A percentile compares a stretch with the other conserved stretches of the same genome.
These are phyloP conservation scores for Tinea semifulvella DNA, from an alignment of 2,888 invertebrate species.

Conservation along the genomic window DNA sequence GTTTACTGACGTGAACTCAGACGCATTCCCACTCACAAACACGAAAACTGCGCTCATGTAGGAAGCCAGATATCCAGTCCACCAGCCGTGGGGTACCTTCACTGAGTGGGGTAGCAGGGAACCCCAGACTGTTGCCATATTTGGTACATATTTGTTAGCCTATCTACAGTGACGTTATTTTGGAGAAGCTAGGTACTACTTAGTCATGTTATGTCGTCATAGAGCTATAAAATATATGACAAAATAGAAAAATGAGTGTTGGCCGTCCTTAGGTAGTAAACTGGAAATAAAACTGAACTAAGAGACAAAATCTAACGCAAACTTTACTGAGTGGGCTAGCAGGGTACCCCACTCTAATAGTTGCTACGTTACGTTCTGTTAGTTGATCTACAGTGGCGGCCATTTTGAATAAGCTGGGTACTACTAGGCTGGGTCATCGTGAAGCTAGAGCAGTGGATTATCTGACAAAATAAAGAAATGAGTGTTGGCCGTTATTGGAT, in stretches of 20 bases:
- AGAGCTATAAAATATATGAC: too few species aligned
- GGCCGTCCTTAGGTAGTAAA: too few species aligned
- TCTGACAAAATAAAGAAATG: neutral
- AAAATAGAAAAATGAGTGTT: too few species aligned
- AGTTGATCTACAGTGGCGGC: conserved; percentile 89
- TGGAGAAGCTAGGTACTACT: conserved; percentile 94
- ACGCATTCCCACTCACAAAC: too few species aligned
- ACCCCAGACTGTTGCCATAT: conserved; percentile 94
- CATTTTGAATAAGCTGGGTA: conserved; percentile 95
- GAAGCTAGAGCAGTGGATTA: conserved; percentile 33
- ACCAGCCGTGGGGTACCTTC: too few species aligned
- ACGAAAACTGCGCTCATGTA: too few species aligned
- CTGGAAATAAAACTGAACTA: too few species aligned
- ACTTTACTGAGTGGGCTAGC: conserved; percentile 95
- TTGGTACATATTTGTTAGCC: conserved; percentile 78
- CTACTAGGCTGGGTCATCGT: conserved; percentile 93
- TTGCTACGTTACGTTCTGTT: conserved; percentile 83
- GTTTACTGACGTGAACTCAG: too few species aligned
- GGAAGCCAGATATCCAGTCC: too few species aligned
- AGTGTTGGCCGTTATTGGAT: neutral
- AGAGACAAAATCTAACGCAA: conserved; percentile 93
- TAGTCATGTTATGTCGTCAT: too few species aligned
- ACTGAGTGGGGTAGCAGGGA: conserved; percentile 95
- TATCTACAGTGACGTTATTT: conserved; percentile 91
- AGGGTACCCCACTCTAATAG: conserved; percentile 97